A percentile compares a stretch with the other conserved stretches of the same genome.
phyloP scores from a whole-genome alignment of 92 coral and sea anemone species.

The Pocillopora grandis region DNA sequence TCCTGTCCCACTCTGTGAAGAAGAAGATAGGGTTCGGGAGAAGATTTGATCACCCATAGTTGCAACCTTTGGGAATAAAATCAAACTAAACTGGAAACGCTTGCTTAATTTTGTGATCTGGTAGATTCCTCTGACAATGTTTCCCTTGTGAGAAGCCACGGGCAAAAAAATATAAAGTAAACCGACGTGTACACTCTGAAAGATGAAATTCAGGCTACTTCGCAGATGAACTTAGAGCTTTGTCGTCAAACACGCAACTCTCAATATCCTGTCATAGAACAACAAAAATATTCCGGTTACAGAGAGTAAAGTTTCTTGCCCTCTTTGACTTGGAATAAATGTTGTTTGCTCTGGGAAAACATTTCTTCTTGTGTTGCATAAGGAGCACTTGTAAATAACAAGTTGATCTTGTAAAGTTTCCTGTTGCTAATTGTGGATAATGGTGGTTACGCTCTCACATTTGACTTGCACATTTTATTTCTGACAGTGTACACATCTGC shows the following conservation, averaged over 20 bases:
- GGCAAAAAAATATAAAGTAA: too few relatives aligned
- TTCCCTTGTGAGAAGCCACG: neutral
- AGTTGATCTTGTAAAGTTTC: constrained; percentile 25
- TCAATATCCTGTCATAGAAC: neutral
- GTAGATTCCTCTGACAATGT: neutral
- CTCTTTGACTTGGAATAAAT: neutral
- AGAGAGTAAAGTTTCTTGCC: neutral
- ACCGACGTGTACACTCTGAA: too few relatives aligned
- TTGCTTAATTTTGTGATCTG: neutral
- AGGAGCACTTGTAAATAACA: constrained; percentile 21
- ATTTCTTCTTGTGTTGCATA: constrained; percentile 25
- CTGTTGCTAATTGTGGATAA: neutral
- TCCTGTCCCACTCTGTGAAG: constrained; percentile 33
- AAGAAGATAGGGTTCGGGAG: constrained; percentile 18
- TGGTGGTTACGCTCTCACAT: neutral
- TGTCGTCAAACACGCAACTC: constrained; percentile 4
- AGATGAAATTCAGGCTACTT: neutral
- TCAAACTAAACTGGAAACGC: neutral
- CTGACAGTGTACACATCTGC: constrained; percentile 13
- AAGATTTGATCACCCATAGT: constrained; percentile 32
- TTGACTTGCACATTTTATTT: neutral
- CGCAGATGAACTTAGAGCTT: neutral
- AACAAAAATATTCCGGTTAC: neutral
- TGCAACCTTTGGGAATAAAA: neutral
- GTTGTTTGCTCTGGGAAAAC: constrained; percentile 30